These are phyloP conservation scores for Aplochiton taeniatus DNA, from an alignment of 2,797 vertebrate genomes.

Conservation along the genomic window DNA sequence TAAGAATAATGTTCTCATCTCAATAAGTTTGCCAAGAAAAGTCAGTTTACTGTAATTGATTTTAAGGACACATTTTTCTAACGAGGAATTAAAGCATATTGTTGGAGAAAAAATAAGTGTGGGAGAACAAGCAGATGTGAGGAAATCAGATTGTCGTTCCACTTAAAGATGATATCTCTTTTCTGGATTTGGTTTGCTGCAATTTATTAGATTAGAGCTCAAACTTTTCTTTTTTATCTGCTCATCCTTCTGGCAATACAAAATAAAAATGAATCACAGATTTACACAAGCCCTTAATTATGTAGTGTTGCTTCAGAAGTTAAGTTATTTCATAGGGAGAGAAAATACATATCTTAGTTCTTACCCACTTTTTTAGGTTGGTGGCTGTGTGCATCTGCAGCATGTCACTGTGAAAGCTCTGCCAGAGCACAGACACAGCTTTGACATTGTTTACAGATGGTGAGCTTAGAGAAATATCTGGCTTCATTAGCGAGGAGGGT, in stretches of 20 bases:
- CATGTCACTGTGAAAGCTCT: conserved; percentile 64
- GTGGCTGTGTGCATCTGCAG: conserved; percentile 41
- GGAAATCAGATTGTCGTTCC: conserved; percentile 35
- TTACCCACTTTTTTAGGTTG: conserved; percentile 43
- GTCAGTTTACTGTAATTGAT: not conserved
- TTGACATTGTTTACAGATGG: conserved; percentile 64
- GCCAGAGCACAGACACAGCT: conserved; percentile 49
- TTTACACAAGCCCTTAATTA: conserved; percentile 44
- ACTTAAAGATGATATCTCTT: conserved; percentile 33
- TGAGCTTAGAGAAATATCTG: conserved; percentile 59
- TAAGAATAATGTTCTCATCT: too few relatives aligned
- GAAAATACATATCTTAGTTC: conserved; percentile 48
- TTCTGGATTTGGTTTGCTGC: conserved; percentile 45
- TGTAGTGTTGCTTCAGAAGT: conserved; percentile 36
- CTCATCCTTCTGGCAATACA: conserved; percentile 43
- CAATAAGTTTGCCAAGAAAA: not conserved
- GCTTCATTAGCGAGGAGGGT: conserved; percentile 46
- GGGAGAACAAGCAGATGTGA: conserved; percentile 28
- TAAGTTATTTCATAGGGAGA: conserved; percentile 36
- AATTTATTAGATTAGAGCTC: conserved; percentile 49
- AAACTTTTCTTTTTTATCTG: conserved; percentile 28
- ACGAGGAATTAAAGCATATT: not conserved
- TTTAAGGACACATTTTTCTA: not conserved
- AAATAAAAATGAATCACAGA: conserved; percentile 38
- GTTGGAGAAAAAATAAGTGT: conserved; percentile 2